Evolutionary conservation across 2,113 vertebrate species (phyloP).

Genomic region (Acanthochromis polyacanthus): DNA sequence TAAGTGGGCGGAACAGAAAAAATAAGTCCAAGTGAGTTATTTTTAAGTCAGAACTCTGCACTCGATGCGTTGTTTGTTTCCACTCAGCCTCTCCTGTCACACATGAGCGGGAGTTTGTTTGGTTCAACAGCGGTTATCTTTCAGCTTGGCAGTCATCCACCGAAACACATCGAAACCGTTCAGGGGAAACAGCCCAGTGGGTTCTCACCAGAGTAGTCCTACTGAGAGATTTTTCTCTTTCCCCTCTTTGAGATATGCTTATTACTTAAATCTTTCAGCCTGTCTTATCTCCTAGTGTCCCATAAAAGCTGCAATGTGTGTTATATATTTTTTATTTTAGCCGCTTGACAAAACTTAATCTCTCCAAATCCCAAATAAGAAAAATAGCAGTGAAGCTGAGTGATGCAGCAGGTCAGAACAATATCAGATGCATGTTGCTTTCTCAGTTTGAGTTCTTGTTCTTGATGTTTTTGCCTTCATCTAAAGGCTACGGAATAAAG

Average conservation of each 20-base stretch:
- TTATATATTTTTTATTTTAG: neutral
- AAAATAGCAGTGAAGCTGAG: too few species aligned
- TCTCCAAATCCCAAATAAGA: too few species aligned
- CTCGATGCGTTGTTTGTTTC: constrained; percentile 50
- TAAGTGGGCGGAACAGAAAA: constrained; percentile 11
- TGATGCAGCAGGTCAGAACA: too few species aligned
- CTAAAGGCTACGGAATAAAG: too few species aligned
- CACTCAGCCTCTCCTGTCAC: constrained; percentile 53
- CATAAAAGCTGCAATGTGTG: neutral
- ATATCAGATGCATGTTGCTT: too few species aligned
- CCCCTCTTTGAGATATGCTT: neutral
- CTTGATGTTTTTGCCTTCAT: too few species aligned
- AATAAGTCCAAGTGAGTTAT: constrained; percentile 29
- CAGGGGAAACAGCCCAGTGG: constrained; percentile 46
- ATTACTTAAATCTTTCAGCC: neutral
- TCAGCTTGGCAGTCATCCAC: constrained; percentile 47
- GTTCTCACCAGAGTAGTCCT: constrained; percentile 21
- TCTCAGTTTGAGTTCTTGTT: too few species aligned
- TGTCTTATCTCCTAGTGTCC: too few species aligned
- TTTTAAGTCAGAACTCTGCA: constrained; percentile 40
- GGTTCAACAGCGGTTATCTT: constrained; percentile 53
- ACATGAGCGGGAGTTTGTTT: constrained; percentile 47
- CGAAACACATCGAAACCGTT: constrained; percentile 49
- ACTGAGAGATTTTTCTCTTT: constrained; percentile 25
- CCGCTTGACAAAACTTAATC: too few species aligned